Evolutionary conservation across 2,797 vertebrate species (phyloP).

Genomic region (Arnoldichthys spilopterus): DNA sequence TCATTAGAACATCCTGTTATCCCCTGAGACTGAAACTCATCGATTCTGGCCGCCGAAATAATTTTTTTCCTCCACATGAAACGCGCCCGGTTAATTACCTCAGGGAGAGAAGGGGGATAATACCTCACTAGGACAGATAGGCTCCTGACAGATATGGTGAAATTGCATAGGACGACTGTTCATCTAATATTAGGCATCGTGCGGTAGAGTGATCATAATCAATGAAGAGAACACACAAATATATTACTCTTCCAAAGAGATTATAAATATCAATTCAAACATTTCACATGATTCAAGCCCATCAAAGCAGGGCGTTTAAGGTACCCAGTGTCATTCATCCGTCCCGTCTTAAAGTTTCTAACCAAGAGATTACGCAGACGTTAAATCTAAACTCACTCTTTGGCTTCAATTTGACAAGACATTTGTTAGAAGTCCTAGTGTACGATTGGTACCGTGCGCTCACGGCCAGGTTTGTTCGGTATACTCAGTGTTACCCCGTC

Average conservation of each 20-base stretch:
- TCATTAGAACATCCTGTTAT: constrained; percentile 38
- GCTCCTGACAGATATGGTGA: constrained; percentile 7
- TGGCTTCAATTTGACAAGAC: constrained; percentile 39
- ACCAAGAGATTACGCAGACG: not conserved
- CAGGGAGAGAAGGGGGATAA: constrained; percentile 29
- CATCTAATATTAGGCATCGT: constrained; percentile 44
- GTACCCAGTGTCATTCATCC: constrained; percentile 58
- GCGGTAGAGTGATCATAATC: constrained; percentile 31
- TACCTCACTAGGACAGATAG: constrained; percentile 27
- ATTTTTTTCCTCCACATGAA: constrained; percentile 34
- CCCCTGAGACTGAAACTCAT: constrained; percentile 48
- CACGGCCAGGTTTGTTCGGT: not conserved
- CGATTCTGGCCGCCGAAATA: constrained; percentile 30
- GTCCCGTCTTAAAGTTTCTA: not conserved
- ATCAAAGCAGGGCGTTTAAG: constrained; percentile 55
- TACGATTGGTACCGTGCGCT: not conserved
- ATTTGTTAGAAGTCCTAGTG: constrained; percentile 1
- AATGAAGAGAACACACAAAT: constrained; percentile 19
- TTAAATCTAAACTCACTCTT: constrained; percentile 35
- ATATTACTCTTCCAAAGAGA: constrained; percentile 20
- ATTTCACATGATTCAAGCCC: constrained; percentile 52
- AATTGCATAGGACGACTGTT: constrained; percentile 63
- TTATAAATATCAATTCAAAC: constrained; percentile 53
- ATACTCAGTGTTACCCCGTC: constrained; percentile 19
- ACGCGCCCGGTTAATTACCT: constrained; percentile 31